These are phyloP conservation scores for Acanthopagrus latus DNA, from an alignment of 2,797 vertebrate genomes.

Conservation along the genomic window DNA sequence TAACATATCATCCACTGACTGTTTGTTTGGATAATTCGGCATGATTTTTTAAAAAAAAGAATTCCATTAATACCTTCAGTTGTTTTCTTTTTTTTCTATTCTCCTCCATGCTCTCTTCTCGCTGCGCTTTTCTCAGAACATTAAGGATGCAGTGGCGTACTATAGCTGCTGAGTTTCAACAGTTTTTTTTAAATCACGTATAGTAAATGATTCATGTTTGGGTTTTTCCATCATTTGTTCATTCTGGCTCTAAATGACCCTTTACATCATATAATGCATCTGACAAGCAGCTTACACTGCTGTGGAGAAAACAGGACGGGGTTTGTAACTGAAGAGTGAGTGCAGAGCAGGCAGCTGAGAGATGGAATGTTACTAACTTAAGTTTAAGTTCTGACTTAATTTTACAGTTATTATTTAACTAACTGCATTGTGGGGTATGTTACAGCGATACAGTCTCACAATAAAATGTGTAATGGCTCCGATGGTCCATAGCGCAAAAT, in stretches of 20 bases:
- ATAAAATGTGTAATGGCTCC: too few species aligned
- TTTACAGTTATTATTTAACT: too few species aligned
- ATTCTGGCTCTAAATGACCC: background rate
- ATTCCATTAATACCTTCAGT: background rate
- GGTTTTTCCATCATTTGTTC: slow-evolving; percentile 5
- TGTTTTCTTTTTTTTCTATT: background rate
- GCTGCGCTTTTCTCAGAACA: background rate
- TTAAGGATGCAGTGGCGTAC: background rate
- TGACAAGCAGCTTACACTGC: slow-evolving; percentile 33
- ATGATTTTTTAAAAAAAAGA: background rate
- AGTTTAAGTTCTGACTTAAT: too few species aligned
- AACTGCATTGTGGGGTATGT: background rate
- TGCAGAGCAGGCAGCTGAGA: slow-evolving; percentile 5
- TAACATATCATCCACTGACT: background rate
- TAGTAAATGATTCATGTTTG: slow-evolving; percentile 2
- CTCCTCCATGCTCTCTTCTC: background rate
- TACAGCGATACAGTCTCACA: background rate
- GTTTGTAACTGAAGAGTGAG: slow-evolving; percentile 9
- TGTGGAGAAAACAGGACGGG: slow-evolving; percentile 2
- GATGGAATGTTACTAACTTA: background rate
- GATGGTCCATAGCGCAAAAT: too few species aligned
- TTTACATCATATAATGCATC: slow-evolving; percentile 30
- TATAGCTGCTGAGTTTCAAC: background rate
- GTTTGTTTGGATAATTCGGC: background rate
- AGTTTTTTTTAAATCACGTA: slow-evolving; percentile 4